These are phyloP conservation scores for Andrena dorsata DNA, from an alignment of 2,888 invertebrate genomes.

Conservation along the genomic window DNA sequence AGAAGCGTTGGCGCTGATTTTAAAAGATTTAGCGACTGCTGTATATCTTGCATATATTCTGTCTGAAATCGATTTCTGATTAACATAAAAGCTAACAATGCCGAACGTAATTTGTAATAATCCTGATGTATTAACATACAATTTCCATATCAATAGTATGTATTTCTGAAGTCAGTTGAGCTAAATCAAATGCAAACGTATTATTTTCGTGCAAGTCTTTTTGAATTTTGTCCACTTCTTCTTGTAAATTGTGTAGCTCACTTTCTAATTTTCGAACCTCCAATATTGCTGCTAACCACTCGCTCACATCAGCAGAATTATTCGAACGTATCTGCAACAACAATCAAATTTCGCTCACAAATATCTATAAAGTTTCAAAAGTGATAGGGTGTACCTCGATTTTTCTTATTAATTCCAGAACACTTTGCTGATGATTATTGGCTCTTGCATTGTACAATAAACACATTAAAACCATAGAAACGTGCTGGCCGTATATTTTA, in stretches of 20 bases:
- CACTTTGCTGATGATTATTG: conserved; percentile 64
- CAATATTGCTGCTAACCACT: conserved; percentile 78
- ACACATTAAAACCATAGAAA: conserved; percentile 71
- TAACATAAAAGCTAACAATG: conserved; percentile 1
- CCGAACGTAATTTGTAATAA: conserved; percentile 1
- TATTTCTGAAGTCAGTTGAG: conserved; percentile 72
- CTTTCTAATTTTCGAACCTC: conserved; percentile 79
- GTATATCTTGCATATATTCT: conserved; percentile 72
- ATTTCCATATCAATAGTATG: conserved; percentile 73
- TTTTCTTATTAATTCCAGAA: conserved; percentile 75
- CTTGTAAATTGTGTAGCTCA: conserved; percentile 70
- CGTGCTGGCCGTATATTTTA: conserved; percentile 74
- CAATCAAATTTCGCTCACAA: not conserved
- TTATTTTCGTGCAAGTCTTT: conserved; percentile 60
- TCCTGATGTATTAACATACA: conserved; percentile 62
- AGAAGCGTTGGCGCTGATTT: conserved; percentile 73
- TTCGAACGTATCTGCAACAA: conserved; percentile 43
- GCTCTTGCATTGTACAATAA: conserved; percentile 65
- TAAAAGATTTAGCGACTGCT: conserved; percentile 76
- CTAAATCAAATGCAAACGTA: conserved; percentile 62
- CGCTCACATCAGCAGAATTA: conserved; percentile 66
- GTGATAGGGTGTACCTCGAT: conserved; percentile 73
- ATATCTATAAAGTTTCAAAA: conserved; percentile 1
- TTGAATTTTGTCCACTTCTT: conserved; percentile 72
- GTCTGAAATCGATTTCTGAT: conserved; percentile 65